Conservation (phyloP, 2,113 vertebrate genomes). For the Sigmodon hispidus region DNA sequence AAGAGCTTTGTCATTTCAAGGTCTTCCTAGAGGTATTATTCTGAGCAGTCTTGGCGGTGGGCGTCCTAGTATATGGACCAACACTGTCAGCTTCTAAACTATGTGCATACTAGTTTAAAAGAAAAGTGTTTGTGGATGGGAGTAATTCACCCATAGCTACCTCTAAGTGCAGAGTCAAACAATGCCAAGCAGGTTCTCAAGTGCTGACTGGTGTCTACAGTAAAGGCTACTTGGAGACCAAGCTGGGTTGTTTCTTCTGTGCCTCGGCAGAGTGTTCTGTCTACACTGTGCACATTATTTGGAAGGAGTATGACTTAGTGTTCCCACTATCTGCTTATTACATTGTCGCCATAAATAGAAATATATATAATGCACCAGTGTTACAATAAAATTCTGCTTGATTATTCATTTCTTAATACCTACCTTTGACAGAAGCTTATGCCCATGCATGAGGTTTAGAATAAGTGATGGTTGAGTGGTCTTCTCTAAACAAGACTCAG, state of each 20-base stretch:
- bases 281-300: background rate
- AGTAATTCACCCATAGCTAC: constrained; percentile 58
- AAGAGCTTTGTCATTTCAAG: constrained; percentile 48
- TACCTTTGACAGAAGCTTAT: background rate
- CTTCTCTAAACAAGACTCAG: too few species aligned
- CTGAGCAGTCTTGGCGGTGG: constrained; percentile 30
- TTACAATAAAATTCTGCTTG: background rate
- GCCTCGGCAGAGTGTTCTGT: background rate
- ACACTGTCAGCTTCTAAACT: background rate
- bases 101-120: constrained; percentile 6
- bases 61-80: background rate
- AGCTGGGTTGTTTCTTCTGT: background rate
- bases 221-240: constrained; percentile 15
- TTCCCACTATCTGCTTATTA: background rate
- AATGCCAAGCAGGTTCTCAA: background rate
- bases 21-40: constrained; percentile 45
- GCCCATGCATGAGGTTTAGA: background rate
- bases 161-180: constrained; percentile 36
- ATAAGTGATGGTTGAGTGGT: background rate
- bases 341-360: background rate
- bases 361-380: background rate
- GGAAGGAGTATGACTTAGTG: background rate
- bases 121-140: background rate
- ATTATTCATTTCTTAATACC: constrained; percentile 29
- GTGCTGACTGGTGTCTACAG: constrained; percentile 23